phyloP scores from a whole-genome alignment of 2,113 vertebrate genomes.

The Pterophyllum scalare region DNA sequence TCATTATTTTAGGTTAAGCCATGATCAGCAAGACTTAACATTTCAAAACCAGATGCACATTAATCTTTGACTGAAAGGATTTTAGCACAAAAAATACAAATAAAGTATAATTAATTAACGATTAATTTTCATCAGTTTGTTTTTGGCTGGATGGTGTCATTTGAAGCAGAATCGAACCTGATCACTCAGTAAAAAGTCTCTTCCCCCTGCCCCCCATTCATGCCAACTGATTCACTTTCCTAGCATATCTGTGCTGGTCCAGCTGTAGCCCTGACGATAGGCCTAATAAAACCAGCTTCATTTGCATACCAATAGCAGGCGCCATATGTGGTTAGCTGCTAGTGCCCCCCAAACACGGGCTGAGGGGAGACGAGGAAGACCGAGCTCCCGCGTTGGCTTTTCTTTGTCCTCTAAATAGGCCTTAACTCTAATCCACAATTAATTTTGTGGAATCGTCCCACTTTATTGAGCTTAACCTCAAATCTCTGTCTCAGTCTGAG shows the following conservation, averaged over 20 bases:
- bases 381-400: slow-evolving; percentile 52
- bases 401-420: slow-evolving; percentile 68
- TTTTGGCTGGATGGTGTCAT: slow-evolving; percentile 32
- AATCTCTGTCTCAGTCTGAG: slow-evolving; percentile 30
- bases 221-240: slow-evolving; percentile 75
- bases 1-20: slow-evolving; percentile 71
- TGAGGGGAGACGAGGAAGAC: slow-evolving; percentile 64
- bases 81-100: slow-evolving; percentile 1
- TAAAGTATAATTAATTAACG: not conserved
- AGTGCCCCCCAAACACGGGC: slow-evolving; percentile 68
- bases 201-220: slow-evolving; percentile 55
- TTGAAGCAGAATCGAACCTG: slow-evolving; percentile 44
- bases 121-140: slow-evolving; percentile 2
- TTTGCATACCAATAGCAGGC: slow-evolving; percentile 83
- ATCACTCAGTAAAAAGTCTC: slow-evolving; percentile 41
- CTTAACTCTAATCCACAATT: slow-evolving; percentile 64
- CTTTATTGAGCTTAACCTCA: slow-evolving; percentile 47
- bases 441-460: slow-evolving; percentile 55
- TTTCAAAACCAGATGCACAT: slow-evolving; percentile 43
- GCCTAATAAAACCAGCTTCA: slow-evolving; percentile 78
- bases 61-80: slow-evolving; percentile 40
- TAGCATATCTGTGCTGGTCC: slow-evolving; percentile 81
- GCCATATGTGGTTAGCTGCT: slow-evolving; percentile 79
- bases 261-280: slow-evolving; percentile 86
- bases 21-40: slow-evolving; percentile 62